These are phyloP conservation scores for Sorex fumeus DNA, from an alignment of 2,113 vertebrate genomes.

Conservation along the genomic window DNA sequence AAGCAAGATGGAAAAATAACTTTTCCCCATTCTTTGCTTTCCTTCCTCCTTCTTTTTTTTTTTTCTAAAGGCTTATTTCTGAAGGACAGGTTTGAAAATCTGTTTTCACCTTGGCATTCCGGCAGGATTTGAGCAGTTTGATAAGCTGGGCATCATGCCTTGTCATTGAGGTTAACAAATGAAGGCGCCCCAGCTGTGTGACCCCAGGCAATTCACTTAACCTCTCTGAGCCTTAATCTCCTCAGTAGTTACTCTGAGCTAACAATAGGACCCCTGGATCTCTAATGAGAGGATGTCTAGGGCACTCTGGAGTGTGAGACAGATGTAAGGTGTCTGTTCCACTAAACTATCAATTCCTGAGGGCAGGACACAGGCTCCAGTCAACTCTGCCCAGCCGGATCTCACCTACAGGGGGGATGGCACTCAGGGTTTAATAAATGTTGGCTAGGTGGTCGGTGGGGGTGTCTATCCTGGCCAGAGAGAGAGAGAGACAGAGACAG, in stretches of 20 bases:
- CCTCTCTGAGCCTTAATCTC: slow-evolving; percentile 76
- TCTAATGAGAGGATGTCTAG: slow-evolving; percentile 59
- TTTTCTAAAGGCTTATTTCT: slow-evolving; percentile 79
- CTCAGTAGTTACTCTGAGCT: slow-evolving; percentile 50
- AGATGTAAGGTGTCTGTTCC: slow-evolving; percentile 69
- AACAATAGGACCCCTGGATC: slow-evolving; percentile 24
- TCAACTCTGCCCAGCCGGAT: neutral
- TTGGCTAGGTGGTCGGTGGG: neutral
- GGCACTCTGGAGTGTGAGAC: slow-evolving; percentile 39
- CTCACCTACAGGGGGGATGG: neutral
- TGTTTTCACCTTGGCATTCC: slow-evolving; percentile 79
- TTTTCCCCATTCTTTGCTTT: slow-evolving; percentile 74
- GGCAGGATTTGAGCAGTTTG: slow-evolving; percentile 56
- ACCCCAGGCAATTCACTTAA: slow-evolving; percentile 78
- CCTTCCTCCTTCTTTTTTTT: slow-evolving; percentile 39
- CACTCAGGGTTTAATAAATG: neutral
- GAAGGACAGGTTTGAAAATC: slow-evolving; percentile 81
- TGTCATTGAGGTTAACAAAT: slow-evolving; percentile 27
- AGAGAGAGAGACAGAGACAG: no score
- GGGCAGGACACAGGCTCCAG: slow-evolving; percentile 20
- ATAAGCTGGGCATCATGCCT: slow-evolving; percentile 39
- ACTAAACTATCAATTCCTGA: slow-evolving; percentile 55
- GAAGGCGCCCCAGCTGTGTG: slow-evolving; percentile 62
- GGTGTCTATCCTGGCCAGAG: neutral
- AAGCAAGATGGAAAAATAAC: slow-evolving; percentile 85